Percentiles rank a stretch among this genome's conserved stretches.
These are phyloP conservation scores for Ploceus nigricollis DNA, from an alignment of 2,113 vertebrate species.

Conservation along the genomic window DNA sequence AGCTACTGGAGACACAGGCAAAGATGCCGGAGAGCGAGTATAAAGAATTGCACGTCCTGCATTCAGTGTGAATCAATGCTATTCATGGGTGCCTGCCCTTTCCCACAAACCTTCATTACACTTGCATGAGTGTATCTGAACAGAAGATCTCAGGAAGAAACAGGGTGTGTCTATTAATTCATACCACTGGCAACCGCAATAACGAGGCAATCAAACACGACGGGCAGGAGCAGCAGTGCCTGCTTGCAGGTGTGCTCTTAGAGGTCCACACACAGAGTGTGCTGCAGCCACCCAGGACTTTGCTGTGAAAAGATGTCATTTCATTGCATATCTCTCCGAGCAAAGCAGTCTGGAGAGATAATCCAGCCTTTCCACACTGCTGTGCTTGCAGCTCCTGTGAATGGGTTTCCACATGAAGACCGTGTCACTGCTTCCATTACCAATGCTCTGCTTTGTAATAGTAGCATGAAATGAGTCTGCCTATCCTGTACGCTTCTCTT, in stretches of 20 bases:
- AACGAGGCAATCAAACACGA: not conserved
- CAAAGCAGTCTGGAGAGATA: not conserved
- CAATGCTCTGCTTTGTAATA: not conserved
- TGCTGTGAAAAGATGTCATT: not conserved
- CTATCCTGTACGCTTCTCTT: not conserved
- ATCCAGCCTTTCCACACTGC: not conserved
- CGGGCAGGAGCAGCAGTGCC: not conserved
- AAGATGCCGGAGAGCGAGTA: not conserved
- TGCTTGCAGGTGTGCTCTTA: not conserved
- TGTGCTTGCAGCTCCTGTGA: not conserved
- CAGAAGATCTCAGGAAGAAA: slow-evolving; percentile 15
- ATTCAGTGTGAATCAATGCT: not conserved
- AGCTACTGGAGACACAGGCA: not conserved
- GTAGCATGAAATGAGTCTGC: not conserved
- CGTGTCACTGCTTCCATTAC: not conserved
- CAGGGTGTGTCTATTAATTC: not conserved
- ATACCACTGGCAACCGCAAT: not conserved
- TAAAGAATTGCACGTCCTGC: not conserved
- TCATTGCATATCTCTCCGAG: not conserved
- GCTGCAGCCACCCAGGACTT: not conserved
- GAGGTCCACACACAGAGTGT: not conserved
- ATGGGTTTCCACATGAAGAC: not conserved
- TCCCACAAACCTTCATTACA: slow-evolving; percentile 11
- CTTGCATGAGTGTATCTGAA: not conserved
- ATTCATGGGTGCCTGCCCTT: not conserved